These are phyloP conservation scores for Theonella swinhoei DNA, from an alignment of 37 sponge, comb jelly and placozoan genomes.

Conservation along the genomic window DNA sequence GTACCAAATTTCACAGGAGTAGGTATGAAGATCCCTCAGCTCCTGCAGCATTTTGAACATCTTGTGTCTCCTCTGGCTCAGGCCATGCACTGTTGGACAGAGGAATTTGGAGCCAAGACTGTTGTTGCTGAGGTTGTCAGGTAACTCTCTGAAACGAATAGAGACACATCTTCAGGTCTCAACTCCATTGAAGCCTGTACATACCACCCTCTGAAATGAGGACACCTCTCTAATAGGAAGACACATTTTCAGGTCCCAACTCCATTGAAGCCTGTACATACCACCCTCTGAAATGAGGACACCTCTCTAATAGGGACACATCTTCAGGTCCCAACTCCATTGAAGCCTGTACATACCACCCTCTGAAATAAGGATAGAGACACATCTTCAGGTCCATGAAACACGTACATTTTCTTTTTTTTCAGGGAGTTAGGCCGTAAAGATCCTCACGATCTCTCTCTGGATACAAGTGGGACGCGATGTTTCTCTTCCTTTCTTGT, in stretches of 20 bases:
- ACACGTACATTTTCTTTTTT: neutral
- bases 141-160: constrained; percentile 41
- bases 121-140: constrained; percentile 68
- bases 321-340: too few species aligned
- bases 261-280: too few species aligned
- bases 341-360: too few species aligned
- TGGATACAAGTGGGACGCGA: constrained; percentile 84
- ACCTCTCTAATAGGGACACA: too few species aligned
- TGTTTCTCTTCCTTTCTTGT: constrained; percentile 73
- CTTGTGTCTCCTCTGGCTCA: constrained; percentile 61
- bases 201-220: too few species aligned
- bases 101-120: constrained; percentile 40
- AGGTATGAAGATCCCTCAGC: constrained; percentile 81
- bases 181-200: too few species aligned
- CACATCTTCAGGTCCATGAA: neutral
- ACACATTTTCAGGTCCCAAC: too few species aligned
- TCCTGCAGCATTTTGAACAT: constrained; percentile 92
- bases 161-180: too few species aligned
- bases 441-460: constrained; percentile 74
- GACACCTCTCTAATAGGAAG: too few species aligned
- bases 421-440: constrained; percentile 73
- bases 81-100: constrained; percentile 45
- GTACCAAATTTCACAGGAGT: too few species aligned
- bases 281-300: too few species aligned
- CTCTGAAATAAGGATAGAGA: too few species aligned